Percentiles rank a stretch among this genome's conserved stretches.
Evolutionary conservation across 2,113 vertebrate genomes (phyloP).

Genomic region (Indri indri): DNA sequence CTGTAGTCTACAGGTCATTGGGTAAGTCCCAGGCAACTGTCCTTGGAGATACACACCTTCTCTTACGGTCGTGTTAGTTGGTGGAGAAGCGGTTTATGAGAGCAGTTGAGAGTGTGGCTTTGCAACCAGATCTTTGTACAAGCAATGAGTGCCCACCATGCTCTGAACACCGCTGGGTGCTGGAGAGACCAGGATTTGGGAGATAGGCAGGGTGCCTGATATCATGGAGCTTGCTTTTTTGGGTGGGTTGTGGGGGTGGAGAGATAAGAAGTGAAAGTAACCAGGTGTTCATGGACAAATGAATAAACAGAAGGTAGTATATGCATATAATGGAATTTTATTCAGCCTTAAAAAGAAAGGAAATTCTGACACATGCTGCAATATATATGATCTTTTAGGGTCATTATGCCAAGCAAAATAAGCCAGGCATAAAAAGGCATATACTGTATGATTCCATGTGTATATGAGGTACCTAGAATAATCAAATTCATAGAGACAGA

Average conservation of each 20-base stretch:
- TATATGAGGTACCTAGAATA: not conserved
- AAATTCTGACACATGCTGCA: not conserved
- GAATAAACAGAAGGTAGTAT: too few species aligned
- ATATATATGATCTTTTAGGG: too few species aligned
- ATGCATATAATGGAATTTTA: rapidly evolving
- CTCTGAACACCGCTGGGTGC: rapidly evolving
- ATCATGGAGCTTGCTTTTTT: not conserved
- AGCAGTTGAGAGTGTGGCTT: not conserved
- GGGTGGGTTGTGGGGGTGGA: not conserved
- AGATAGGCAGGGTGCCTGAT: rapidly evolving
- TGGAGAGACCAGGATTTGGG: not conserved
- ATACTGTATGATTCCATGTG: not conserved
- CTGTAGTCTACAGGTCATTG: not conserved
- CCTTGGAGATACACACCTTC: not conserved
- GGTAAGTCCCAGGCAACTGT: conserved; percentile 8
- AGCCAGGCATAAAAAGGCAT: not conserved
- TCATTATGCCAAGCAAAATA: not conserved
- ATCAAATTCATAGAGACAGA: not conserved
- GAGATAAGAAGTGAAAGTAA: not conserved
- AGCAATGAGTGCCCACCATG: rapidly evolving
- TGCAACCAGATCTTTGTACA: not conserved
- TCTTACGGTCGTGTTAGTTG: not conserved
- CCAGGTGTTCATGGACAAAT: not conserved
- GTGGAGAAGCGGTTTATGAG: not conserved
- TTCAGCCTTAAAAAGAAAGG: not conserved